Base-by-base conservation (phyloP, 2,888 invertebrate genomes). In the Melinopterus prodromus region DNA sequence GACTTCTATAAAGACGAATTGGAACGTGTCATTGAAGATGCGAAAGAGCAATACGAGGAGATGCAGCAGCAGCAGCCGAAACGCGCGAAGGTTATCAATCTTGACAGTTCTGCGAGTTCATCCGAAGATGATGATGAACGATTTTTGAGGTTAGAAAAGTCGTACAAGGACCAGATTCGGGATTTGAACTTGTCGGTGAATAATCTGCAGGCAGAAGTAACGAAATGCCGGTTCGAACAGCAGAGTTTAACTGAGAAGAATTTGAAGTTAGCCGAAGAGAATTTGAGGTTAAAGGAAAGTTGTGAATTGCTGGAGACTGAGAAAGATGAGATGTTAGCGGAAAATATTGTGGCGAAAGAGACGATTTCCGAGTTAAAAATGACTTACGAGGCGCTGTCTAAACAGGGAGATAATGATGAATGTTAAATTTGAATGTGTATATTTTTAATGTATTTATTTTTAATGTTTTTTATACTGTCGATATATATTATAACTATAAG, bases 271-370 rank as follows among this genome's bases (percentile, higher is more conserved):
- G 4, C 12, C n/a, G 71, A 71, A 6, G 53, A 53, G 5, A 53
- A 53, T 12, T 7, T 12, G 53, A 53, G 53, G 53, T 53, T 53
- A 53, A 53, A 1, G 53, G 53, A 12, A 53, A 12, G 53, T 1
- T 12, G 53, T 1, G 12, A 12, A 12, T 53, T 53, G 53, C 5
- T 53, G 5, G 53, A 26, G 53, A 9, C 12, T 53, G 53, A 53
- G 26, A 16, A 16, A 7, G 72, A 37, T 35, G 16, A 37, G 9
- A 36, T 78, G 6, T 14, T 78, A 35, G 2, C 6, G 6, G 78
- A 78, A 16, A 78, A 78, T 38, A 71, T 53, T 12, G 16, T n/a
- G 6, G 16, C 71, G 9, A 15, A 7, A 15, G 78, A 78, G 37
- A n/a, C 9, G 2, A 74, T 69, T 78, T 71, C 72, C 6, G 74